Evolutionary conservation across 1,140 invertebrate species (phyloP).

Genomic region (Lutraria rhynchaena): DNA sequence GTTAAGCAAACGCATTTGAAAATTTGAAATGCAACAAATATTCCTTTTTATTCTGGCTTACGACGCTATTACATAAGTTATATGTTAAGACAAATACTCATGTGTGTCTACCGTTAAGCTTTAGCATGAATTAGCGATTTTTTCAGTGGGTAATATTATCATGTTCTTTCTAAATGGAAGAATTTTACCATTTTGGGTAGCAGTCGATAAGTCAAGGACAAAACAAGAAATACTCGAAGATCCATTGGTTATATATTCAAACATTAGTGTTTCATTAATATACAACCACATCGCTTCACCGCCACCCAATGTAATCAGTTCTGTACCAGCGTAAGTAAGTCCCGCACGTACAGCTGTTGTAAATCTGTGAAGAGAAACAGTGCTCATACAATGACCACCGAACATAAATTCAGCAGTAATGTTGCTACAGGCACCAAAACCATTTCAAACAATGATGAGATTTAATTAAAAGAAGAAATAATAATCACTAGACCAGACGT

Average conservation of each 20-base stretch:
- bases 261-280: slow-evolving; percentile 61
- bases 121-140: too few relatives aligned
- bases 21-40: too few relatives aligned
- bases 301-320: slow-evolving; percentile 61
- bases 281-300: slow-evolving; percentile 69
- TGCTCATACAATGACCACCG: neutral
- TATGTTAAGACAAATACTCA: too few relatives aligned
- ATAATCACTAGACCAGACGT: neutral
- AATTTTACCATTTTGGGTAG: slow-evolving; percentile 16
- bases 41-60: too few relatives aligned
- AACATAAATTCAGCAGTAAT: neutral
- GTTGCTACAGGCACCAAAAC: neutral
- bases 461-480: neutral
- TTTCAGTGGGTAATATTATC: neutral
- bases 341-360: slow-evolving; percentile 58
- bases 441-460: neutral
- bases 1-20: too few relatives aligned
- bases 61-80: too few relatives aligned
- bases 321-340: slow-evolving; percentile 59
- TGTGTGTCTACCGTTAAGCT: too few relatives aligned
- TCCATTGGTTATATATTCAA: slow-evolving; percentile 41
- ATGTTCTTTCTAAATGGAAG: neutral
- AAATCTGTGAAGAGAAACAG: slow-evolving; percentile 55
- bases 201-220: slow-evolving; percentile 55
- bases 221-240: slow-evolving; percentile 40